Base-by-base conservation (phyloP, 2,888 invertebrate genomes). In the Latheticus oryzae region DNA sequence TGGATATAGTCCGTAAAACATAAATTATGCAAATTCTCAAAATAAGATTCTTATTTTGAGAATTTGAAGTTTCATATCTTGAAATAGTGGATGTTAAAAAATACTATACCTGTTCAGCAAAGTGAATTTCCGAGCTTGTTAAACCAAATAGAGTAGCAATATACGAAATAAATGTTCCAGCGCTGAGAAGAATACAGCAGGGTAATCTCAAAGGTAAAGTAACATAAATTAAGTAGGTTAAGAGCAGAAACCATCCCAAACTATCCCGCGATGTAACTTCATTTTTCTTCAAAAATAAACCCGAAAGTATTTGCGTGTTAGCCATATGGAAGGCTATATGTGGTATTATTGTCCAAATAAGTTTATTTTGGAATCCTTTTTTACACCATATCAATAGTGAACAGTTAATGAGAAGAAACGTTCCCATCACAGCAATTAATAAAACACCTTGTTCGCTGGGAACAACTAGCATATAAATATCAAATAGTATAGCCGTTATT, bases 221-320 rank as follows among this genome's bases (percentile, higher is more conserved):
- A 50, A 89, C 88, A 76, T 88, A 90, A 38, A 89, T 84, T 38
- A 90, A 80, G 74, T 89, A 91, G 69, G 88, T 85, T 67, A 89
- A 77, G 38, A 91, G 80, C 57, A 91, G 79, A 15, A 86, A 83
- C 90, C 90, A 90, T 17, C 88, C 88, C 9, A 90, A 80, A 50
- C 85, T 83, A 71, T 89, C 87, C 58, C 88, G 82, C 12, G 85
- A 83, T 30, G 83, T 83, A 62, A 84, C 82, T 64, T 82, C 82
- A 75, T 80, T 75, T 71, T 79, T 78, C 72, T 86, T 85, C 59
- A 87, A 78, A 71, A 86, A 84, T 63, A 88, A 79, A 72, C 85
- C 84, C 51, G 80, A 79, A 42, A 87, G 78, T 58, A 88, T 76
- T 73, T 88, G 88, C 16, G 82, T 79, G 65, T 83, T 85, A 63